Conservation (phyloP, 2,113 vertebrate species). For the Cichladusa arquata region DNA sequence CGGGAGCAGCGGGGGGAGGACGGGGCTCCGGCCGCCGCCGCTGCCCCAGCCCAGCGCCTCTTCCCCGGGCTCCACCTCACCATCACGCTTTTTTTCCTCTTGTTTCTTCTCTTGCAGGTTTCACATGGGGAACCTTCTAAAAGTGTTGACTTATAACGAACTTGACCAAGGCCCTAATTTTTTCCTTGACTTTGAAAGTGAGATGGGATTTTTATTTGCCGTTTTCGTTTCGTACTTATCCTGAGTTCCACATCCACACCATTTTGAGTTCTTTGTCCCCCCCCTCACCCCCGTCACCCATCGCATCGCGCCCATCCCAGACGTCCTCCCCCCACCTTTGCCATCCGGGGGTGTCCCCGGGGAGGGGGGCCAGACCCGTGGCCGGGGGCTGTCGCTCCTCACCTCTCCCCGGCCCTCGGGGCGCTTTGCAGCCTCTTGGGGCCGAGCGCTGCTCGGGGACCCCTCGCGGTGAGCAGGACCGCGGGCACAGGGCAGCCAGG, state of each 20-base stretch:
- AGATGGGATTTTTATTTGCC: conserved; percentile 81
- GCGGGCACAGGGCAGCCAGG: not conserved
- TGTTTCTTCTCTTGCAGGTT: conserved; percentile 93
- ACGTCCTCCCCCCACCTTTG: not conserved
- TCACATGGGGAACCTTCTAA: conserved; percentile 96
- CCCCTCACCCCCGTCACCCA: not conserved
- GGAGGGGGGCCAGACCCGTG: not conserved
- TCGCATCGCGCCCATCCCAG: conserved; percentile 37
- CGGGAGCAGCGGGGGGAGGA: not conserved
- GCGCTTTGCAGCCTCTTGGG: not conserved
- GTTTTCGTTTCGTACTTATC: conserved; percentile 64
- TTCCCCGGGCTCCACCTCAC: conserved; percentile 72
- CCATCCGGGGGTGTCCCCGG: not conserved
- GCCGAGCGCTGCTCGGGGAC: not conserved
- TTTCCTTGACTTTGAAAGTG: conserved; percentile 99
- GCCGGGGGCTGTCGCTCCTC: not conserved
- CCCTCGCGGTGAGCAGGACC: not conserved
- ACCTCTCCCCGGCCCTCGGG: not conserved
- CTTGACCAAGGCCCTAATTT: conserved; percentile 96
- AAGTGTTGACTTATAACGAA: conserved; percentile 93
- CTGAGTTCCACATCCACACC: conserved; percentile 51
- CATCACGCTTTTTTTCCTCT: conserved; percentile 83
- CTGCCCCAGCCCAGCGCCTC: conserved; percentile 41
- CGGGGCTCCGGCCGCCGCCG: not conserved
- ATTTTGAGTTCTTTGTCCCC: conserved; percentile 41